Percentiles rank a stretch among this genome's conserved stretches.
phyloP scores from a whole-genome alignment of 2,113 vertebrate species.

The Python bivittatus region DNA sequence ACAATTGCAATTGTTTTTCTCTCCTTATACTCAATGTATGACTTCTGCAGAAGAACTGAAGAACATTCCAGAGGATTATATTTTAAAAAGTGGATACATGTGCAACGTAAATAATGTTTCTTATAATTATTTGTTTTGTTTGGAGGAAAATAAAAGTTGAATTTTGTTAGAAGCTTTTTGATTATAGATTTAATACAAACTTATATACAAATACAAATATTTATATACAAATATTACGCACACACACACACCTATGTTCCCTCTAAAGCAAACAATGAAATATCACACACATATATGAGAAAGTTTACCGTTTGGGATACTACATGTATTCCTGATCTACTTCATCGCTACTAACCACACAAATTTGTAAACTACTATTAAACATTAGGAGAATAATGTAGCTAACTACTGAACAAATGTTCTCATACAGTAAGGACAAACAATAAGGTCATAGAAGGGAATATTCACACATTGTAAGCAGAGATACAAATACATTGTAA shows the following conservation, averaged over 20 bases:
- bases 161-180: conserved; percentile 6
- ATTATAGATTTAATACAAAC: background rate
- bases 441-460: conserved; percentile 47
- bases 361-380: conserved; percentile 27
- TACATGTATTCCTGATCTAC: background rate
- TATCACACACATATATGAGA: fast-evolving
- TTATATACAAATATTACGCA: background rate
- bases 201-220: background rate
- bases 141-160: background rate
- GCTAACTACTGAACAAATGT: conserved; percentile 39
- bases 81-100: background rate
- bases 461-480: conserved; percentile 33
- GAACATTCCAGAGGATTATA: background rate
- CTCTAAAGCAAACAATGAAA: conserved; percentile 11
- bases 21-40: background rate
- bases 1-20: background rate
- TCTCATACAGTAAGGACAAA: conserved; percentile 37
- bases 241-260: background rate
- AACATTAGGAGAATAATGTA: conserved; percentile 24
- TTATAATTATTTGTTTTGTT: background rate
- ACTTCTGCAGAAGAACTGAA: background rate
- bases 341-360: conserved; percentile 29
- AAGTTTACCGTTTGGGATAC: background rate
- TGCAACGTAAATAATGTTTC: background rate
- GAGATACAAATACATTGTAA: background rate